Percentiles rank a stretch among this genome's conserved stretches.
Conservation (phyloP, 1,140 invertebrate genomes). For the Acarapis woodi region DNA sequence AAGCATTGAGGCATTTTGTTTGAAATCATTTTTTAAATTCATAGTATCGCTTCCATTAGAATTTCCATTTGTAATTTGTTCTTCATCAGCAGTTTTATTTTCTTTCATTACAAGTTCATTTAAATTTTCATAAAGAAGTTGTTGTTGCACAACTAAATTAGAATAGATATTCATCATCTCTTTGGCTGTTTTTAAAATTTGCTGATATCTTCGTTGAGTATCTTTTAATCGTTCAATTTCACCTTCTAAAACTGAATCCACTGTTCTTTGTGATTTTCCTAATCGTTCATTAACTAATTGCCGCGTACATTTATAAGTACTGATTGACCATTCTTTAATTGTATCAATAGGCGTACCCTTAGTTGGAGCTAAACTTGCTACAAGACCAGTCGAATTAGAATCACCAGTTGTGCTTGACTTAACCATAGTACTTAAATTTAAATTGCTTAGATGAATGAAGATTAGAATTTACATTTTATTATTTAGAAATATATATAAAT, state of each 20-base stretch:
- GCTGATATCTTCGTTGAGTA: conserved; percentile 73
- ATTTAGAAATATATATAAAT: too few species aligned
- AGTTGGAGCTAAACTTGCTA: not conserved
- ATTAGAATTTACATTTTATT: too few species aligned
- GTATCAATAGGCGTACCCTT: conserved; percentile 31
- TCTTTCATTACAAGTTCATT: conserved; percentile 8
- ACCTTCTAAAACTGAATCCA: conserved; percentile 61
- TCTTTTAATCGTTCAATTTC: conserved; percentile 70
- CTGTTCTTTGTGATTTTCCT: conserved; percentile 43
- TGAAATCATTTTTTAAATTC: conserved; percentile 57
- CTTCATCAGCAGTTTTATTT: not conserved
- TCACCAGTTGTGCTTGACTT: not conserved
- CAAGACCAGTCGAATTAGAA: not conserved
- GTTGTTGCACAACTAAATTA: conserved; percentile 6
- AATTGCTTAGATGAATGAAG: not conserved
- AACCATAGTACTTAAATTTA: not conserved
- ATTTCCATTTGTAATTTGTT: not conserved
- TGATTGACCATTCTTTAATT: conserved; percentile 79
- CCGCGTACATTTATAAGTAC: conserved; percentile 84
- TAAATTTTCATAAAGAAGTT: conserved; percentile 5
- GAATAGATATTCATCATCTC: conserved; percentile 14
- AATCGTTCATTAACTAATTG: conserved; percentile 80
- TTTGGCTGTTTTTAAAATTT: conserved; percentile 51
- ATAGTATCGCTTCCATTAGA: not conserved
- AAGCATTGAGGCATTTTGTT: conserved; percentile 83